Percentiles rank a stretch among this genome's conserved stretches.
phyloP scores from a whole-genome alignment of 2,797 vertebrate species.

The Staurois parvus region DNA sequence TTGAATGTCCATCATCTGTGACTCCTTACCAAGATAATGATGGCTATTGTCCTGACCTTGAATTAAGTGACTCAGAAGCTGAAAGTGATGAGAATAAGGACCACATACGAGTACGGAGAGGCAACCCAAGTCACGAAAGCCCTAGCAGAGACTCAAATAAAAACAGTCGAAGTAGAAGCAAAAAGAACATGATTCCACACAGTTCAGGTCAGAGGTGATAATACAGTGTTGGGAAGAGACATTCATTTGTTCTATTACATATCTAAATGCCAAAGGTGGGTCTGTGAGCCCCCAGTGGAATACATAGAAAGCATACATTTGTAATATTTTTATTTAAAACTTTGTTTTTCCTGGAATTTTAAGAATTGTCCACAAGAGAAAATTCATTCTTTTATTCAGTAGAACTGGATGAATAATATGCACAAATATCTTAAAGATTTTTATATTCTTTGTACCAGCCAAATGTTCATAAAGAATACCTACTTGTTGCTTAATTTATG shows the following conservation, averaged over 20 bases:
- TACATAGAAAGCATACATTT: not conserved
- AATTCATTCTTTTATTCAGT: not conserved
- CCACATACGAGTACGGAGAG: conserved; percentile 74
- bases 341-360: conserved; percentile 30
- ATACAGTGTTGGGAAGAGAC: conserved; percentile 63
- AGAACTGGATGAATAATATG: conserved; percentile 8
- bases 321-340: not conserved
- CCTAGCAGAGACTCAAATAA: conserved; percentile 76
- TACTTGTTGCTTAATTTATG: conserved; percentile 44
- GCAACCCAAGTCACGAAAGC: conserved; percentile 76
- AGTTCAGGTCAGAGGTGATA: conserved; percentile 92
- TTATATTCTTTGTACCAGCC: conserved; percentile 31
- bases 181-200: conserved; percentile 83
- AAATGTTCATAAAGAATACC: conserved; percentile 56
- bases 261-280: conserved; percentile 66
- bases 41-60: conserved; percentile 95
- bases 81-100: conserved; percentile 87
- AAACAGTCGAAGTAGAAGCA: conserved; percentile 79
- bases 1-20: conserved; percentile 75
- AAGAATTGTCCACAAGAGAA: not conserved
- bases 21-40: conserved; percentile 90
- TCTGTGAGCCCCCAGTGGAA: conserved; percentile 57
- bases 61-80: conserved; percentile 95
- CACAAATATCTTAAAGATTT: conserved; percentile 16
- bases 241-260: conserved; percentile 65